Evolutionary conservation across 2,888 invertebrate species (phyloP).

Genomic region (Helobdella robusta): DNA sequence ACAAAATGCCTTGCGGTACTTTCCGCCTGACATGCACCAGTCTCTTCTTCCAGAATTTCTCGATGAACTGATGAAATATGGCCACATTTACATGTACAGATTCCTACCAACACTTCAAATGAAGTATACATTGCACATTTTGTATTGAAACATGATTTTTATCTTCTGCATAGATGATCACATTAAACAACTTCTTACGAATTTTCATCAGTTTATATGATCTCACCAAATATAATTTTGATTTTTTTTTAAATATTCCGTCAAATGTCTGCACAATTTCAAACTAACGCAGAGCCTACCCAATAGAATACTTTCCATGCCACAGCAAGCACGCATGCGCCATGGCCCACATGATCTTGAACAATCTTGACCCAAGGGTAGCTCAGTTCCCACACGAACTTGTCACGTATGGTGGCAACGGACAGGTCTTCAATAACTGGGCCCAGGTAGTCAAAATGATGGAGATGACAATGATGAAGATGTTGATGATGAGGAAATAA

Average conservation of each 20-base stretch:
- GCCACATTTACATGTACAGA: conserved; percentile 59
- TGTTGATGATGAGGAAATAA: no score
- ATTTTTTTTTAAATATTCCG: no score
- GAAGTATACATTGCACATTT: no score
- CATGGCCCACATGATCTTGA: conserved; percentile 59
- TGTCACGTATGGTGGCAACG: conserved; percentile 60
- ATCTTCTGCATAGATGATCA: no score
- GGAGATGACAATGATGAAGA: no score
- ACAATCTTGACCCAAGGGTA: conserved; percentile 57
- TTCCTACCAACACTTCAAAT: conserved; percentile 51
- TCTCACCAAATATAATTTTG: no score
- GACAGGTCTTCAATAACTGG: conserved; percentile 60
- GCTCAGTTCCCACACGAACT: conserved; percentile 59
- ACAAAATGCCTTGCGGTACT: conserved; percentile 56
- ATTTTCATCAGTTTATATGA: no score
- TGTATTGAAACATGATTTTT: no score
- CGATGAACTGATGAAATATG: conserved; percentile 53
- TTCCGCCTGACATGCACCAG: conserved; percentile 52
- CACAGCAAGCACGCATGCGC: conserved; percentile 52
- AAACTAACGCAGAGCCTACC: conserved; percentile 51
- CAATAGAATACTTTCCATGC: conserved; percentile 52
- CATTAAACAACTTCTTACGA: no score
- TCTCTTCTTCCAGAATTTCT: conserved; percentile 54
- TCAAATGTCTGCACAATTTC: no score
- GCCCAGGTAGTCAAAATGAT: conserved; percentile 51